Evolutionary conservation across 2,888 invertebrate species (phyloP), one percentile per base, ranked within the genome.

Genomic region (Tachina fera): DNA sequence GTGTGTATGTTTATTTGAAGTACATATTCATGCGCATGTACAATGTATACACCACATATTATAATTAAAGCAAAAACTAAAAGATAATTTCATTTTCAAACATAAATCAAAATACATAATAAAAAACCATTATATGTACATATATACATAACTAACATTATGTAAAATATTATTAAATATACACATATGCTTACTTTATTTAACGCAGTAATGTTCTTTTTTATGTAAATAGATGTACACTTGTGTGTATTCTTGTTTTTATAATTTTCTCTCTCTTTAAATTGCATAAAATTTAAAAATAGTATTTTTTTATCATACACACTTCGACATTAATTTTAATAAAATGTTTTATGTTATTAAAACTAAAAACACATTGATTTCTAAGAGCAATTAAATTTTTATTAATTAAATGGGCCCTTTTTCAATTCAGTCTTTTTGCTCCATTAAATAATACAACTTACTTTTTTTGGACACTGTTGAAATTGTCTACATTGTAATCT

Each of bases 31-130:
- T 70, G 77, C 51, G 81, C 61, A 85, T 85, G 85, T 76, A 84
- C 31, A 31, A 31, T 31, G 31, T 31, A 31, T 31, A 31, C 31
- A 31, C 31, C 4, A 85, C 70, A 86, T 68, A 87, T 61, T 49
- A 22, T 22, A 88, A 88, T 87, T 88, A 87, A 87, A 22, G 87
- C 88, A 88, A 88, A 89, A 84, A 86, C 58, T 67, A 58, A 53
- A 60, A 43, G 60, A 70, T 67, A 78, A 79, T 58, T 63, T 77
- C 14, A 16, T 76, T 67, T 56, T 61, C 9, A 53, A 45, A 65
- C 16, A 47, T 19, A 6, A n/a, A 22, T 31, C 3, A 65, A 43
- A 63, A 47, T n/a, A 16, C 11, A n/a, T 1, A 31, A 41, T 67
- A 67, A 13, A 13, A 39, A 74, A 51, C 31, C 31, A 19, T 63